Evolutionary conservation across 2,113 vertebrate genomes (phyloP), one percentile per base, ranked within the genome.

Genomic region (Pseudorasbora parva): DNA sequence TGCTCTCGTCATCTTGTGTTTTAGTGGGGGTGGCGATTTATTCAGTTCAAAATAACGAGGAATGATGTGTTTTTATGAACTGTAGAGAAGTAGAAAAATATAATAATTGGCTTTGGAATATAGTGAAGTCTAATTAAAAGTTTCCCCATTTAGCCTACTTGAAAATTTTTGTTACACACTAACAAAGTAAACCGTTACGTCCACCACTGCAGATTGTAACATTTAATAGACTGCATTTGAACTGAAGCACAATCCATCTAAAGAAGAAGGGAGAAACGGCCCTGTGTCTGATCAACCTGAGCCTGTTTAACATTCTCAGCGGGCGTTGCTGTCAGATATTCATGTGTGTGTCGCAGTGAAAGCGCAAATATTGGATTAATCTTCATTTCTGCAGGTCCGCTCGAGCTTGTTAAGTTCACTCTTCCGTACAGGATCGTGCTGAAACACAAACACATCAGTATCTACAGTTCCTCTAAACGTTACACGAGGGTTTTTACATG

Each of bases 291-390:
- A 85, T 75, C 17, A 80, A 56, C 21, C 64, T 68, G 21, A 73
- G 25, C 15, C 76, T 49, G 43, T 14, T 87, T 80, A 69, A 45
- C 66, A 87, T 78, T 72, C 75, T 45, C 33, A 7, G 2, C 2
- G 25, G 8, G 33, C 30, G 23, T 23, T 64, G 64, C 33, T 37
- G n/a, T n/a, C n/a, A n/a, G 30, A 79, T 75, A 21, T 81, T 60
- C 77, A 66, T 8, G 33, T 23, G 51, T 30, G 4, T n/a, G 68
- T 19, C 4, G 54, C 56, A 66, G 57, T 54, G 23, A 43, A 82
- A 60, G 25, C 15, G 15, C 27, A 82, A 78, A 85, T 56, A 54
- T 21, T 43, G 23, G 7, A 78, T 75, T 78, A 45, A 84, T 72
- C 10, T 25, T 59, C 30, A 77, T 77, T 57, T 21, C 23, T 21